Evolutionary conservation across 2,888 invertebrate species (phyloP).

Genomic region (Tiliacea citrago): DNA sequence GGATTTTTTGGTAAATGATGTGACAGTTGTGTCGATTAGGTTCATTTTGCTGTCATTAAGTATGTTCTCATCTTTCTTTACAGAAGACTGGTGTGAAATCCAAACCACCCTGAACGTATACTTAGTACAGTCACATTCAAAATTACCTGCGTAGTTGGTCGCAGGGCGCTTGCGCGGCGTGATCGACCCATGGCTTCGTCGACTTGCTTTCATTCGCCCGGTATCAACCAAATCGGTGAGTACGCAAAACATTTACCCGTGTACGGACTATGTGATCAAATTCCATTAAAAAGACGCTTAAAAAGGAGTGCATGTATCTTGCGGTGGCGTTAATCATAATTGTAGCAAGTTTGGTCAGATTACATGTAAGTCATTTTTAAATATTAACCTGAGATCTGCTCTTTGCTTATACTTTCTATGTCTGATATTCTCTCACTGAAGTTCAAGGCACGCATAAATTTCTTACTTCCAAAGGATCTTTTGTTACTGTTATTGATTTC

Average conservation of each 20-base stretch:
- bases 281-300: conserved; percentile 60
- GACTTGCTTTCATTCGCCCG: conserved; percentile 77
- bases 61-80: conserved; percentile 2
- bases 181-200: conserved; percentile 74
- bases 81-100: conserved; percentile 19
- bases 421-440: conserved; percentile 36
- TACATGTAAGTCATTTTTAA: conserved; percentile 84
- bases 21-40: neutral
- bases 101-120: conserved; percentile 19
- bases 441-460: conserved; percentile 44
- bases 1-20: neutral
- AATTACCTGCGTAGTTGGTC: conserved; percentile 71
- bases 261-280: conserved; percentile 67
- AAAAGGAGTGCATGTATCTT: conserved; percentile 87
- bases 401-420: conserved; percentile 41
- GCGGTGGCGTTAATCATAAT: conserved; percentile 88
- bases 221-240: conserved; percentile 83
- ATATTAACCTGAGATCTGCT: conserved; percentile 47
- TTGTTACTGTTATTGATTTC: conserved; percentile 29
- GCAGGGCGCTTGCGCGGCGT: conserved; percentile 78
- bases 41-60: conserved; percentile 30
- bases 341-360: conserved; percentile 87
- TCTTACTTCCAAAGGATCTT: conserved; percentile 1
- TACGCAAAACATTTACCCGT: conserved; percentile 78
- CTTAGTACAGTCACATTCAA: conserved; percentile 54